Base-by-base conservation (phyloP, 2,888 invertebrate species). In the Clostera curtula region DNA sequence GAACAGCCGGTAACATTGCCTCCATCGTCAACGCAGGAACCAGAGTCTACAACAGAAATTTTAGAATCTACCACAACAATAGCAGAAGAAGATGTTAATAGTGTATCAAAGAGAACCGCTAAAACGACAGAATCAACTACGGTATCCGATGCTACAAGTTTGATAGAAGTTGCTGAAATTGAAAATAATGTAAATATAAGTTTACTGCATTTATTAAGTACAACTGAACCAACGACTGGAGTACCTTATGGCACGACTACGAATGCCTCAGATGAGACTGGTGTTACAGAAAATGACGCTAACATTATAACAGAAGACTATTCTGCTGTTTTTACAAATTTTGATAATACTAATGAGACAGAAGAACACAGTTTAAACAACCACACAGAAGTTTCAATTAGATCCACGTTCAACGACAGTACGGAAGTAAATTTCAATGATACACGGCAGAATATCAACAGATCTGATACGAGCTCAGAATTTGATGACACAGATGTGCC, bases 1-100 rank as follows among this genome's bases (percentile, higher is more conserved):
- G 58, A 62, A 19, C 59, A 71, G 46, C 65, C 70, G 1, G 59
- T 74, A 0, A 69, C 58, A 0, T 38, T 77, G 27, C 69, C 75
- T 2, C 43, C 59, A 2, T 73, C 77, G 1, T 48, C 49, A 3
- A 39, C 36, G 35, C 43, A 46, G 23, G 18, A 32, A 4, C 65
- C 66, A 3, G 49, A 53, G 32, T 45, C 46, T 13, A 23, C 33
- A 2, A 34, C 34, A 14, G 40, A 49, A 36, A 36, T 23, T 28
- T 34, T 25, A 30, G 31, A 40, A 33, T 36, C 43, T 35, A 44
- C 43, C 5, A 57, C 47, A 11, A 43, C 34, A 5, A 18, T 30
- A 12, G 36, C 27, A 16, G 25, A 31, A 12, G 25, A 20, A 12
- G 12, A 15, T 13, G 12, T 11, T 8, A 10, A n/a, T n/a, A n/a